Evolutionary conservation across 2,113 vertebrate species (phyloP).

Genomic region (Uropsilus gracilis): DNA sequence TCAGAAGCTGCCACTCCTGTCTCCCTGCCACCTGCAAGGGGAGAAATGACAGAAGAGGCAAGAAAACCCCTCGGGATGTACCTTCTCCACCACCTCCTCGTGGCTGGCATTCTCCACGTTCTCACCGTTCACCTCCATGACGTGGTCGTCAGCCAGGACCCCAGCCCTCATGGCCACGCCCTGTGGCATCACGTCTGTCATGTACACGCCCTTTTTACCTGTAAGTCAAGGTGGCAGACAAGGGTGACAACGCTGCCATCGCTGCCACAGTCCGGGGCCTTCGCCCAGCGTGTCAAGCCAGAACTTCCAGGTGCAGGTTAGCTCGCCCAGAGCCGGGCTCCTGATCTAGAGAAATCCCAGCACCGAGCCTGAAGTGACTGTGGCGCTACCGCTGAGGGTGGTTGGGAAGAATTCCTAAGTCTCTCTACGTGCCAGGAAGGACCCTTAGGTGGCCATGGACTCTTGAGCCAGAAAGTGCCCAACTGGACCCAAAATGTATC

Average conservation of each 20-base stretch:
- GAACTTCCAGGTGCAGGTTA: neutral
- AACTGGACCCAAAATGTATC: rapidly evolving
- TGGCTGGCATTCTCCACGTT: slow-evolving; percentile 89
- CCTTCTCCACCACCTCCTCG: slow-evolving; percentile 89
- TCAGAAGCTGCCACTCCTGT: neutral
- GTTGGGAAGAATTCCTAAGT: neutral
- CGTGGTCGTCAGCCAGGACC: slow-evolving; percentile 87
- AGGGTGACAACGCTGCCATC: neutral
- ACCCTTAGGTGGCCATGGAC: neutral
- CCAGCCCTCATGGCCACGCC: slow-evolving; percentile 91
- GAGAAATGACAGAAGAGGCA: neutral
- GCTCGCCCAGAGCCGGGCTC: neutral
- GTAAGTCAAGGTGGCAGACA: slow-evolving; percentile 7
- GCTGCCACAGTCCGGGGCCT: neutral
- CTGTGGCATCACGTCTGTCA: slow-evolving; percentile 87
- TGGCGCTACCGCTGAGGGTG: neutral
- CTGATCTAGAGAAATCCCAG: neutral
- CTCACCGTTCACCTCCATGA: slow-evolving; percentile 94
- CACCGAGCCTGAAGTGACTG: neutral
- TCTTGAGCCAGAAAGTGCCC: neutral
- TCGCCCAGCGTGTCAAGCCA: neutral
- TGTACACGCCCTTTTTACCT: slow-evolving; percentile 90
- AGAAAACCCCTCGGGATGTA: slow-evolving; percentile 55
- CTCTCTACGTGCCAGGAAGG: neutral
- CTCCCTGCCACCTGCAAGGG: neutral